Percentiles rank a stretch among this genome's conserved stretches.
phyloP scores from a whole-genome alignment of 1,140 invertebrate genomes.

The Stegodyphus mimosarum region DNA sequence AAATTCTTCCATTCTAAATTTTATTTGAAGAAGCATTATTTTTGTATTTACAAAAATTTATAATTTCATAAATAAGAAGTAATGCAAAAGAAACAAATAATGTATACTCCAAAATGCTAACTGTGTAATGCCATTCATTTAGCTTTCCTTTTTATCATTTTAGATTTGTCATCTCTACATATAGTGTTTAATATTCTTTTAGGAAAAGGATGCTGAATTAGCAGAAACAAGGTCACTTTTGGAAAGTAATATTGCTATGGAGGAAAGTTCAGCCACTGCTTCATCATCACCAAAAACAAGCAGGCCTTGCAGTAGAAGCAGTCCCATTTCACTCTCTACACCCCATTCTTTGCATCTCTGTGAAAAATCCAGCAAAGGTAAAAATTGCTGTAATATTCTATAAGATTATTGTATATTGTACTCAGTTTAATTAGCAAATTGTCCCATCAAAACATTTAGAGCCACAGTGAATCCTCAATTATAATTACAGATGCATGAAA shows the following conservation, averaged over 20 bases:
- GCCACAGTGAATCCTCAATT: no score
- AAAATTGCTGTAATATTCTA: background rate
- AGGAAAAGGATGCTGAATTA: slow-evolving; percentile 48
- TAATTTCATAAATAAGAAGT: no score
- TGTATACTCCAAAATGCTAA: no score
- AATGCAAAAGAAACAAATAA: no score
- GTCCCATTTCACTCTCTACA: slow-evolving; percentile 61
- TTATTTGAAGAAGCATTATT: no score
- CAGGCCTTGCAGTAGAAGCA: slow-evolving; percentile 40
- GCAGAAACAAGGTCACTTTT: slow-evolving; percentile 57
- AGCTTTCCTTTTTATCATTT: background rate
- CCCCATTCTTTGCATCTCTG: slow-evolving; percentile 63
- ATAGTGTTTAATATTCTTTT: background rate
- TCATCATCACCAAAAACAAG: slow-evolving; percentile 25
- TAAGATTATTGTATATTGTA: no score
- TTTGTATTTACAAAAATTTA: no score
- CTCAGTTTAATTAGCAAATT: no score
- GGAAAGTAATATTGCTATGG: slow-evolving; percentile 49
- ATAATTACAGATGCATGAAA: no score
- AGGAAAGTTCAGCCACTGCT: slow-evolving; percentile 24
- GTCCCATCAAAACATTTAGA: no score
- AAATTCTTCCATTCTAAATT: no score
- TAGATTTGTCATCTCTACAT: background rate
- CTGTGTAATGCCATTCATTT: no score
- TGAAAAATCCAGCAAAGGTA: slow-evolving; percentile 56